Conservation (phyloP, 30 jellyfish, hydroid and myxozoan species). For the Pseudorhiza aurosa region DNA sequence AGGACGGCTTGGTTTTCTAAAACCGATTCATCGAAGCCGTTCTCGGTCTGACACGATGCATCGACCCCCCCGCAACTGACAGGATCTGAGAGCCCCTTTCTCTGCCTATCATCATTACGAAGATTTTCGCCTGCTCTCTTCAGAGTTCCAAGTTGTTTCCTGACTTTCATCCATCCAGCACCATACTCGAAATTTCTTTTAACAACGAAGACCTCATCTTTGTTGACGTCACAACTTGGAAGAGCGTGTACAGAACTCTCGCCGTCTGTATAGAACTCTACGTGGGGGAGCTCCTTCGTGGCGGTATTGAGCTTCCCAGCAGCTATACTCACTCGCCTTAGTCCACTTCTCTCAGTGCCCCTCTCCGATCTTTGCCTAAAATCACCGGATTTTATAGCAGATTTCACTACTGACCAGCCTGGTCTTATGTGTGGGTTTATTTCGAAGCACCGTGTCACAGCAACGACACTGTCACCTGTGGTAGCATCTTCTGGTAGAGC, state of each 20-base stretch:
- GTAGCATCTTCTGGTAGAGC: constrained; percentile 36
- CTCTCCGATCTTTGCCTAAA: neutral
- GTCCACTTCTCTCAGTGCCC: neutral
- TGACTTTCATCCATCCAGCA: neutral
- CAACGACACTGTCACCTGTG: neutral
- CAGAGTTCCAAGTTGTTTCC: neutral
- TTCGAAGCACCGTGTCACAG: constrained; percentile 23
- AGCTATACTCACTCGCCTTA: neutral
- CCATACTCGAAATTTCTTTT: constrained; percentile 30
- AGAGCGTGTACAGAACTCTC: constrained; percentile 24
- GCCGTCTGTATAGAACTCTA: constrained; percentile 3
- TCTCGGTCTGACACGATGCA: constrained; percentile 1
- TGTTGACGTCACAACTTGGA: neutral
- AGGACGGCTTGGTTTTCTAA: neutral
- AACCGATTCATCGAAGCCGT: too few relatives aligned
- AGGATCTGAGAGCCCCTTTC: too few relatives aligned
- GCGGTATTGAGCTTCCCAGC: neutral
- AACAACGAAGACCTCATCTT: constrained; percentile 7
- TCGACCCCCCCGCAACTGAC: too few relatives aligned
- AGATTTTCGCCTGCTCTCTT: neutral
- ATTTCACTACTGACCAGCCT: constrained; percentile 2
- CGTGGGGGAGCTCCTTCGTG: neutral
- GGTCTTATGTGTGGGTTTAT: neutral
- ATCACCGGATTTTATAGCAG: neutral
- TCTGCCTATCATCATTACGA: neutral